These are phyloP conservation scores for Gasterosteus aculeatus DNA, from an alignment of 2,113 vertebrate species.

Conservation along the genomic window DNA sequence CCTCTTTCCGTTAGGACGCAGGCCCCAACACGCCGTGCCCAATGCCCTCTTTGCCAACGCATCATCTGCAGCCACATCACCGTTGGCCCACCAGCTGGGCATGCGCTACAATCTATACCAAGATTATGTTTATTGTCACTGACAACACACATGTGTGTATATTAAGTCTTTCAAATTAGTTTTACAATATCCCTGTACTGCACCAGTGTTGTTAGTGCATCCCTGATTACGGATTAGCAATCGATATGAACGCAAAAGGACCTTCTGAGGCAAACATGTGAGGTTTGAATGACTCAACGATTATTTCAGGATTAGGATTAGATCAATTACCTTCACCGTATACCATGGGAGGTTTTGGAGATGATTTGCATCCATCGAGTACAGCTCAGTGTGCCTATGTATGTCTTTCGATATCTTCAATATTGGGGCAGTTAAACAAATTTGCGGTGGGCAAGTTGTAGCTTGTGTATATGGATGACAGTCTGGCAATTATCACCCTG, in stretches of 20 bases:
- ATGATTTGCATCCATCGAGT: slow-evolving; percentile 3
- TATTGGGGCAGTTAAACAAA: slow-evolving; percentile 91
- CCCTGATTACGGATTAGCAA: background rate
- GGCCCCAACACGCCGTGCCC: slow-evolving; percentile 76
- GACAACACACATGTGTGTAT: background rate
- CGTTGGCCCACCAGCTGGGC: slow-evolving; percentile 19
- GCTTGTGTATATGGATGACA: slow-evolving; percentile 89
- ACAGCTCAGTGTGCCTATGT: slow-evolving; percentile 14
- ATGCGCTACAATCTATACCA: background rate
- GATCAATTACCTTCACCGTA: slow-evolving; percentile 38
- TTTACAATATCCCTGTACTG: background rate
- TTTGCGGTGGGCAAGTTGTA: slow-evolving; percentile 90
- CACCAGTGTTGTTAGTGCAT: background rate
- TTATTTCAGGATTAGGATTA: background rate
- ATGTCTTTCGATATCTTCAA: slow-evolving; percentile 73
- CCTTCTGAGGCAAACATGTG: background rate
- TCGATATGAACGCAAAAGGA: background rate
- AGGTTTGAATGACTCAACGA: background rate
- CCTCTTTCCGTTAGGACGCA: slow-evolving; percentile 72
- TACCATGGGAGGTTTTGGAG: slow-evolving; percentile 17
- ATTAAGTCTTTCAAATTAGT: background rate
- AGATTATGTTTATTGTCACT: background rate
- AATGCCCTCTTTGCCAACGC: slow-evolving; percentile 52
- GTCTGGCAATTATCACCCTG: slow-evolving; percentile 96
- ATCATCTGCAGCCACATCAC: slow-evolving; percentile 56